Percentiles rank a stretch among this genome's conserved stretches.
phyloP scores from a whole-genome alignment of 2,113 vertebrate genomes.

The Lagopus muta region DNA sequence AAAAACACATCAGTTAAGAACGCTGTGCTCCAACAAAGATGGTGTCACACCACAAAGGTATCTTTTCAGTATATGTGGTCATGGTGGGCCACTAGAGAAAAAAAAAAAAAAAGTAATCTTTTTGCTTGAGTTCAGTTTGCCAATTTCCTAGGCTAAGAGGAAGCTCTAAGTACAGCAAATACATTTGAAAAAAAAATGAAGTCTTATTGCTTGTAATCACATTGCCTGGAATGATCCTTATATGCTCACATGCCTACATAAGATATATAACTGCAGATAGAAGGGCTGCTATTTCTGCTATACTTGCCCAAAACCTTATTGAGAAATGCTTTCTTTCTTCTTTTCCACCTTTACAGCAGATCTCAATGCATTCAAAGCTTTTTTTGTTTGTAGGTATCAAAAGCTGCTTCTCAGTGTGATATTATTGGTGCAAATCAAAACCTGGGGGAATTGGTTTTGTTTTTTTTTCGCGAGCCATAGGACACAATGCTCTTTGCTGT shows the following conservation, averaged over 20 bases:
- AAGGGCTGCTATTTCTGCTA: background rate
- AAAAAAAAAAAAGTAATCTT: background rate
- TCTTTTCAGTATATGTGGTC: background rate
- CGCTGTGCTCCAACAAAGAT: background rate
- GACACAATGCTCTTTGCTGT: background rate
- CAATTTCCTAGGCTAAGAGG: background rate
- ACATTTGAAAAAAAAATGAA: background rate
- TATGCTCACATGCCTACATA: background rate
- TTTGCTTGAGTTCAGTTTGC: background rate
- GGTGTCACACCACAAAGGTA: background rate
- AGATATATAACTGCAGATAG: background rate
- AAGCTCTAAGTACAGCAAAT: background rate
- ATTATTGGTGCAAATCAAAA: background rate
- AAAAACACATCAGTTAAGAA: background rate
- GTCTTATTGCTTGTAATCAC: background rate
- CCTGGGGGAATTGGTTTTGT: background rate
- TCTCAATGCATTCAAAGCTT: background rate
- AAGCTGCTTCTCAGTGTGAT: background rate
- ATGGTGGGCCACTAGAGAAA: background rate
- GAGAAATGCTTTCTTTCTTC: background rate
- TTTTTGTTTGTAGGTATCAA: background rate
- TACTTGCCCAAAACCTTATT: background rate
- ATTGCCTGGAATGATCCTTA: background rate
- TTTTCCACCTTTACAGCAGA: background rate
- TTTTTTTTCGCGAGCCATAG: background rate